Conservation (phyloP, 2,797 vertebrate genomes). For the Clamator glandarius region DNA sequence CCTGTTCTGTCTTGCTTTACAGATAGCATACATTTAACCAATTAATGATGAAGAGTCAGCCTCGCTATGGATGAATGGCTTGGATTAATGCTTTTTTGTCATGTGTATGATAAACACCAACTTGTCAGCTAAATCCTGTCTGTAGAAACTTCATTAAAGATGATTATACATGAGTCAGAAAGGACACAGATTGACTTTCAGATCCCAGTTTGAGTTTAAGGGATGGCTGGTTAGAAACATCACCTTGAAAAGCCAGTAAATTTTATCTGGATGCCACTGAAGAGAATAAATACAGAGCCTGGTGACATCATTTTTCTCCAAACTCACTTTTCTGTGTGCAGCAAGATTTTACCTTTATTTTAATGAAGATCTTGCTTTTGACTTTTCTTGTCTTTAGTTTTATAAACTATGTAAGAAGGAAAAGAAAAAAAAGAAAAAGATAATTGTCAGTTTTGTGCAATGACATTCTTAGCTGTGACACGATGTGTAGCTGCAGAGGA, state of each 20-base stretch:
- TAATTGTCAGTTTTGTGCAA: background rate
- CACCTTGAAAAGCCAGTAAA: slow-evolving; percentile 58
- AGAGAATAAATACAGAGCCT: background rate
- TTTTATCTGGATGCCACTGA: slow-evolving; percentile 45
- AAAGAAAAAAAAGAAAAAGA: background rate
- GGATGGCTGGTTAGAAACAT: slow-evolving; percentile 49
- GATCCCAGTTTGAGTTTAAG: slow-evolving; percentile 39
- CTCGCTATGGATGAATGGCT: slow-evolving; percentile 36
- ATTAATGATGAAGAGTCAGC: slow-evolving; percentile 28
- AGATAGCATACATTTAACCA: slow-evolving; percentile 17
- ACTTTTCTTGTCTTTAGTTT: slow-evolving; percentile 18
- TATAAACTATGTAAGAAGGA: background rate
- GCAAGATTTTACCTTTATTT: slow-evolving; percentile 4
- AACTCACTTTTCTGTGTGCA: slow-evolving; percentile 31
- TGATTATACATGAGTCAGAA: slow-evolving; percentile 56
- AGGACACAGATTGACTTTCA: slow-evolving; percentile 65
- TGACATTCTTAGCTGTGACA: slow-evolving; percentile 17
- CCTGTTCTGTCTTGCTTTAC: slow-evolving; percentile 9
- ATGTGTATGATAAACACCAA: slow-evolving; percentile 48
- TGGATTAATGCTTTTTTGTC: slow-evolving; percentile 55
- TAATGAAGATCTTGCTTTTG: slow-evolving; percentile 1
- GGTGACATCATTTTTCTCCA: slow-evolving; percentile 5
- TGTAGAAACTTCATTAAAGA: slow-evolving; percentile 48
- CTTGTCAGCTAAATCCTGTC: slow-evolving; percentile 52
- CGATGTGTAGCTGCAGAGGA: background rate